These are phyloP conservation scores for Empidonax traillii DNA, from an alignment of 2,113 vertebrate species.

Conservation along the genomic window DNA sequence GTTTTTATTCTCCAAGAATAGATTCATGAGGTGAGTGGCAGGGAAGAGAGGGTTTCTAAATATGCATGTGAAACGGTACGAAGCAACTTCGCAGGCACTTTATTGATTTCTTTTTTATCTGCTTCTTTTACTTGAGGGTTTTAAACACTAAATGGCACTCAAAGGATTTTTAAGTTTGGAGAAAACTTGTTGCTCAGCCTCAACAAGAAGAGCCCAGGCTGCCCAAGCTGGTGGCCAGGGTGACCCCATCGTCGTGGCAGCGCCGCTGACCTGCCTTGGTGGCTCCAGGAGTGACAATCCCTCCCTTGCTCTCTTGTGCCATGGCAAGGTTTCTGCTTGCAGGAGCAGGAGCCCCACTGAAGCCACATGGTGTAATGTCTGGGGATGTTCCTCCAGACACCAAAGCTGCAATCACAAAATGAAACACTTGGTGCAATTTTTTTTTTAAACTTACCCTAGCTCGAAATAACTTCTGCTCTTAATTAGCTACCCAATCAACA, in stretches of 20 bases:
- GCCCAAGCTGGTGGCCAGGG: background rate
- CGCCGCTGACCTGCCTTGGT: background rate
- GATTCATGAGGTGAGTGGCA: conserved; percentile 65
- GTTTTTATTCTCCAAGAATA: conserved; percentile 75
- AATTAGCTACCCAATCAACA: background rate
- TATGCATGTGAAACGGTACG: conserved; percentile 59
- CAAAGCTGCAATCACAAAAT: background rate
- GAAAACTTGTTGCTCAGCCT: background rate
- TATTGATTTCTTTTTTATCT: conserved; percentile 42
- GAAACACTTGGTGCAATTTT: background rate
- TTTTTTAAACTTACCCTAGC: background rate
- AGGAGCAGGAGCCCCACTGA: background rate
- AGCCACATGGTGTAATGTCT: background rate
- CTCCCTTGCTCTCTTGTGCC: background rate
- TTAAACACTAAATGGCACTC: background rate
- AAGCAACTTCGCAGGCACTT: conserved; percentile 51
- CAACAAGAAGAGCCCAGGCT: background rate
- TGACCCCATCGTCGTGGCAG: fast-evolving
- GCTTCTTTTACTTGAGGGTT: background rate
- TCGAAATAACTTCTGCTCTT: background rate
- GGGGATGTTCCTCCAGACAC: background rate
- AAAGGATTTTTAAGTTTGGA: background rate
- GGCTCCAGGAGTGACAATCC: background rate
- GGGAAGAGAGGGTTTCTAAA: conserved; percentile 72
- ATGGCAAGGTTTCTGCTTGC: background rate